Conservation (phyloP, 2,888 invertebrate genomes). For the Archaeoteleia sp. region DNA sequence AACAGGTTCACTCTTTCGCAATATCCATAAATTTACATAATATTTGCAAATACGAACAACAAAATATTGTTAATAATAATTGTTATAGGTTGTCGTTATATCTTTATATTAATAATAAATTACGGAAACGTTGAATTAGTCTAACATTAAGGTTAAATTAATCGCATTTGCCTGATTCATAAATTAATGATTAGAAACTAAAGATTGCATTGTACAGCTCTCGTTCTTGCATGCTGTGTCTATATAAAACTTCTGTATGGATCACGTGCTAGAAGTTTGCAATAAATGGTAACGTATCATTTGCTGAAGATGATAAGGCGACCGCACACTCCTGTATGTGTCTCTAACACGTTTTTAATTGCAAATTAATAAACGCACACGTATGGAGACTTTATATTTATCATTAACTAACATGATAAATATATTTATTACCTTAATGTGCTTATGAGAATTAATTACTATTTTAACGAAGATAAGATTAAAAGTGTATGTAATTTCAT, state of each 20-base stretch:
- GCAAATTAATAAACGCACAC: constrained; percentile 46
- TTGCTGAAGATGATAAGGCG: constrained; percentile 48
- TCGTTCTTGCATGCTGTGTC: constrained; percentile 40
- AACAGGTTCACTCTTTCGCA: constrained; percentile 29
- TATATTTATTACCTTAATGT: no score
- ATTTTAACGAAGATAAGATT: not conserved
- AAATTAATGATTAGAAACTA: no score
- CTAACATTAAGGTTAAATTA: no score
- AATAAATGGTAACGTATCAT: constrained; percentile 52
- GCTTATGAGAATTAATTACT: constrained; percentile 29
- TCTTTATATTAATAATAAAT: no score
- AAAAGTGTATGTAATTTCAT: constrained; percentile 6
- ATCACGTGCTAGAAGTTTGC: constrained; percentile 46
- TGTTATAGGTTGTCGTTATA: no score
- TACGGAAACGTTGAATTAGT: no score
- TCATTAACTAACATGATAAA: constrained; percentile 28
- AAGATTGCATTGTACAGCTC: constrained; percentile 38
- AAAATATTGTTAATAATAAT: no score
- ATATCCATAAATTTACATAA: constrained; percentile 5
- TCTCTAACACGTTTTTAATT: constrained; percentile 47
- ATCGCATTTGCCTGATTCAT: no score
- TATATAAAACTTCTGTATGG: constrained; percentile 34
- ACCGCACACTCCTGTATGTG: constrained; percentile 34
- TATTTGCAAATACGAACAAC: constrained; percentile 48
- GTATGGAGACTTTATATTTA: constrained; percentile 48